Percentiles rank a stretch among this genome's conserved stretches.
Conservation (phyloP, 2,113 vertebrate species). For the Sphyrna mokarran region DNA sequence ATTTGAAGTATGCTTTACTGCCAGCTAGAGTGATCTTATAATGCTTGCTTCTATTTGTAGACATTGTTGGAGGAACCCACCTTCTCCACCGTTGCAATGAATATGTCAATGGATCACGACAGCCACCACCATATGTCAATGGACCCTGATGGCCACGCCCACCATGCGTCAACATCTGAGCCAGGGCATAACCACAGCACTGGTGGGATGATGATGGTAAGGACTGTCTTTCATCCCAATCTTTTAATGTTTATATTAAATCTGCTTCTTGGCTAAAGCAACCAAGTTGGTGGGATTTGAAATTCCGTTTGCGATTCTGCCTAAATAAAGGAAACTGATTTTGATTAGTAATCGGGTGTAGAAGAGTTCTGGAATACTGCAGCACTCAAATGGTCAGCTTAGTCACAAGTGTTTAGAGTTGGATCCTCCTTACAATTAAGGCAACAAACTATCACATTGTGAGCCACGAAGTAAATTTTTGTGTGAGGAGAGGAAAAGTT, state of each 20-base stretch:
- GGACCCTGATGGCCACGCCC: too few relatives aligned
- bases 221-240: slow-evolving; percentile 39
- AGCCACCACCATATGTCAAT: slow-evolving; percentile 31
- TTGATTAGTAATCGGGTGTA: not conserved
- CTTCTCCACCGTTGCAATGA: slow-evolving; percentile 38
- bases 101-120: slow-evolving; percentile 38
- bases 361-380: not conserved
- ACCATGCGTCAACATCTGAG: not conserved
- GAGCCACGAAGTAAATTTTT: not conserved
- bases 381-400: not conserved
- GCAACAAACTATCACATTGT: not conserved
- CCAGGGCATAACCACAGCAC: slow-evolving; percentile 32
- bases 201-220: slow-evolving; percentile 39
- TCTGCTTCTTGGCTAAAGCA: slow-evolving; percentile 47
- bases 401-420: not conserved
- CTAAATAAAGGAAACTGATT: not conserved
- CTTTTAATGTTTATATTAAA: slow-evolving; percentile 48
- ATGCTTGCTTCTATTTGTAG: slow-evolving; percentile 12
- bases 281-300: not conserved
- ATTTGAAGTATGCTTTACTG: not conserved
- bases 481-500: not conserved
- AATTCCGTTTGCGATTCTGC: not conserved
- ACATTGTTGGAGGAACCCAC: not conserved
- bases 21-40: not conserved
- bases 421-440: not conserved